phyloP scores from a whole-genome alignment of 2,888 invertebrate species.

The Lasioglossum calceatum region DNA sequence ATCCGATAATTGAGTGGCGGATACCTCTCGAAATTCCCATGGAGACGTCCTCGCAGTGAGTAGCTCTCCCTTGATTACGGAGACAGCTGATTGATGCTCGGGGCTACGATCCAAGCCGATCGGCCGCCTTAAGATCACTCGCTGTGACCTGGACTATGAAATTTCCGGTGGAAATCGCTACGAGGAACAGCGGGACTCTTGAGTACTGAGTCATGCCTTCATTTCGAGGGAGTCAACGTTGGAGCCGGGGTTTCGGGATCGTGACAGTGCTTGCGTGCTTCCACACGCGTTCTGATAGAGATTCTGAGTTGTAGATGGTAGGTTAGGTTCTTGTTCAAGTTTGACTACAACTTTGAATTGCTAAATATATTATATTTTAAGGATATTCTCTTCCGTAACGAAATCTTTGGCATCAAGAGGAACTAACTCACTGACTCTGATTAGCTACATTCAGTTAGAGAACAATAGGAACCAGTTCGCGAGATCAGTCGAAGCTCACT shows the following conservation, averaged over 20 bases:
- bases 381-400: not conserved
- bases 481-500: not conserved
- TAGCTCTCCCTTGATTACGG: constrained; percentile 71
- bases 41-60: constrained; percentile 73
- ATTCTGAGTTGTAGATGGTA: no score
- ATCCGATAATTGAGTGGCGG: constrained; percentile 73
- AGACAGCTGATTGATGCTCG: constrained; percentile 74
- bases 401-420: not conserved
- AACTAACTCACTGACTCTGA: not conserved
- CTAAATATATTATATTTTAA: not conserved
- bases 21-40: constrained; percentile 76
- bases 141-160: constrained; percentile 71
- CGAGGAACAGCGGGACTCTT: constrained; percentile 31
- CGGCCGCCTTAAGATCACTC: constrained; percentile 69
- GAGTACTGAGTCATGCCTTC: constrained; percentile 9
- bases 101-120: constrained; percentile 60
- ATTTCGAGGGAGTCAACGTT: not conserved
- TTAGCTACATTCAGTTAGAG: not conserved
- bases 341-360: not conserved
- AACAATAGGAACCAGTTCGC: not conserved
- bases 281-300: not conserved
- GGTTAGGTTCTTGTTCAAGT: no score
- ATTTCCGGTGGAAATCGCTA: constrained; percentile 61
- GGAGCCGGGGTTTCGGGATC: not conserved
- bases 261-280: not conserved